Evolutionary conservation across 2,113 vertebrate species (phyloP), one percentile per base, ranked within the genome.

Genomic region (Onychorhynchus coronatus): DNA sequence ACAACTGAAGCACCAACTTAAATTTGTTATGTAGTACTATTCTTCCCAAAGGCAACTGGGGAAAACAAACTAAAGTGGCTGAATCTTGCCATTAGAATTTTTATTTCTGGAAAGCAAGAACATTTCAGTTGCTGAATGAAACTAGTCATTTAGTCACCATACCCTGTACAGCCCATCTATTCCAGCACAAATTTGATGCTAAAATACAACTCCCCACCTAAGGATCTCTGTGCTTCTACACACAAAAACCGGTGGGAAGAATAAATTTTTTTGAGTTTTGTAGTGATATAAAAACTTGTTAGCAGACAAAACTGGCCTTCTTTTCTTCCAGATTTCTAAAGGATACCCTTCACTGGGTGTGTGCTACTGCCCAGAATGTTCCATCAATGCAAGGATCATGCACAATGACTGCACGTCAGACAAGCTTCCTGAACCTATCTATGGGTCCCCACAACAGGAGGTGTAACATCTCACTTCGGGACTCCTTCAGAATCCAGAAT

Each of bases 291-390:
- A 52, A 61, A 61, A 23, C 15, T 44, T 62, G 5, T 12, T 2
- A 16, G 44, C 7, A 47, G 56, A 41, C 20, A 68, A 56, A 78
- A 35, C 4, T 1, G 3, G 12, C 30, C 12, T 22, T 10, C 24
- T 47, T 87, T 14, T 13, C 37, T 84, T 52, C n/a, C 31, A 44
- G 44, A 14, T 74, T 78, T 82, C 9, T 56, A 5, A 71, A 78
- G 31, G 27, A 44, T 4, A 5, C 11, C 20, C 7, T 47, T 9
- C 19, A 4, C 5, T 3, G 5, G 11, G 21, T 0, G 0, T 11
- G 41, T 37, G 33, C 30, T 25, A 3, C 23, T 65, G 24, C 49
- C 67, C n/a, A 16, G 6, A 6, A 0, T 6, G 27, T 61, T 66
- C 56, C 42, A 23, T 62, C 61, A 28, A 0, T 16, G 3, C 30